Evolutionary conservation across 2,888 invertebrate genomes (phyloP).

Genomic region (Ochropleura plecta): DNA sequence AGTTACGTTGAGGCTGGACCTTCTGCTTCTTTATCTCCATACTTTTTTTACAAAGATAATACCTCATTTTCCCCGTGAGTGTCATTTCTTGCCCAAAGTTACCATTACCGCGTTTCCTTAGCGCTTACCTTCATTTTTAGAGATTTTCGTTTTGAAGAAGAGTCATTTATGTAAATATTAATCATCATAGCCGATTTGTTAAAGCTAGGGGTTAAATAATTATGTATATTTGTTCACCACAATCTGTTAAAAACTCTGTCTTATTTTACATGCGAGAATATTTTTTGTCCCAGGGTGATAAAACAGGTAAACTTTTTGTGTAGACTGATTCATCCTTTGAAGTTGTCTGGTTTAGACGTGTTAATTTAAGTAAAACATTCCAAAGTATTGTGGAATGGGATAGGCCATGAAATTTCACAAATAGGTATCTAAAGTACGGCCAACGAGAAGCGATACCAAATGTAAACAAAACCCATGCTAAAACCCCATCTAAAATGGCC

Average conservation of each 20-base stretch:
- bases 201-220: not conserved
- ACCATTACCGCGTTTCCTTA: slow-evolving; percentile 44
- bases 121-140: slow-evolving; percentile 32
- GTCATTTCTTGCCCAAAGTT: slow-evolving; percentile 47
- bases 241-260: not conserved
- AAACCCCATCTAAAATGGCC: too few species aligned
- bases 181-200: slow-evolving; percentile 15
- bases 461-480: too few species aligned
- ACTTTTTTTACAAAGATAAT: slow-evolving; percentile 50
- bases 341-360: not conserved
- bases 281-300: not conserved
- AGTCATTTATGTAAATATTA: slow-evolving; percentile 32
- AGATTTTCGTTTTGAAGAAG: slow-evolving; percentile 29
- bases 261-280: not conserved
- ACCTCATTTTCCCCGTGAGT: slow-evolving; percentile 59
- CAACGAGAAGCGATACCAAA: too few species aligned
- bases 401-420: not conserved
- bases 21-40: not conserved
- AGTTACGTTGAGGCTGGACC: not conserved
- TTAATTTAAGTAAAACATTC: not conserved
- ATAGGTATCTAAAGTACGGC: not conserved
- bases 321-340: not conserved
- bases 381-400: not conserved
- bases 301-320: not conserved
- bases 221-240: not conserved